Base-by-base conservation (phyloP, 2,888 invertebrate genomes). In the Cremastinae sp. region DNA sequence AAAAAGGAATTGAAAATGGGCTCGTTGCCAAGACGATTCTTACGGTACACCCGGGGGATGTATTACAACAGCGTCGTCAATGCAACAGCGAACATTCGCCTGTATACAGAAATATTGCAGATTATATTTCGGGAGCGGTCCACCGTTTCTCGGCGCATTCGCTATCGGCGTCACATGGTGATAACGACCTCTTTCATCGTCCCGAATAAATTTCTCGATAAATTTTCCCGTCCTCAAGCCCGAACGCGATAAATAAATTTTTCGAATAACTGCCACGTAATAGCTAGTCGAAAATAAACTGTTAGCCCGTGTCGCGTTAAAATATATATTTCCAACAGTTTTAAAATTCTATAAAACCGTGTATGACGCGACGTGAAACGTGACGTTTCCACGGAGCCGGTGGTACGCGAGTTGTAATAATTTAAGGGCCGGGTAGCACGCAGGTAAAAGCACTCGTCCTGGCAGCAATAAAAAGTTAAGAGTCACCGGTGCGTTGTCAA, bases 21-120 rank as follows among this genome's bases (percentile, higher is more conserved):
- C 74, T 62, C 43, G 49, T 51, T 74, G 74, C 74, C 74, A 74
- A 74, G 69, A 74, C 70, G 69, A 58, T 53, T 72, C 65, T 74
- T 74, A 64, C 51, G 74, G 56, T 74, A 45, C 64, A 58, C 74
- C 58, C 14, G 51, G 61, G n/a, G 65, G 65, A 41, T 51, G 51
- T 34, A 51, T 22, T 49, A 54, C 73, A 47, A 36, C 45, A 53
- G 20, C 53, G 45, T 53, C 16, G 59, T 47, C 36, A 68, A 45
- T 61, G 61, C 54, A 61, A 54, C 51, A 73, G 61, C 28, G 14
- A 18, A 16, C 47, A 59, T 36, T 18, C 41, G 22, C 9, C 28
- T 65, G 18, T 12, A 56, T 36, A 58, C n/a, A 20, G 59, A 38
- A 28, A 28, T 59, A 8, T 59, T 45, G 14, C 22, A 43, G 34